Base-by-base conservation (phyloP, 53 echinoderm and acorn worm species). In the Zoroaster sp. region DNA sequence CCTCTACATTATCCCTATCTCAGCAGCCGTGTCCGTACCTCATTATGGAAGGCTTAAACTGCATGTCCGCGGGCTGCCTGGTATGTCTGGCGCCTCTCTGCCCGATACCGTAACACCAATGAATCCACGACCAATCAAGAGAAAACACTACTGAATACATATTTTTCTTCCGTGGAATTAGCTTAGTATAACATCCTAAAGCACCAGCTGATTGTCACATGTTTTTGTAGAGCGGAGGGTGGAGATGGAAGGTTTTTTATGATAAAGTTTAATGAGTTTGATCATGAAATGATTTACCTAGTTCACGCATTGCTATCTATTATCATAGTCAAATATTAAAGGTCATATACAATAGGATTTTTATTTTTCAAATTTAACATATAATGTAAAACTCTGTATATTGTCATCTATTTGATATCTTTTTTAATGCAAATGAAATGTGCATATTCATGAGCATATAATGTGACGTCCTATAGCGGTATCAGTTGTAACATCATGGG, bases 161-260 rank as follows among this genome's bases (percentile, higher is more conserved):
- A 82, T 82, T 82, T 82, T 66, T 82, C 82, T 82, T 82, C 66
- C 67, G 66, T 33, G 39, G 68, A 66, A 67, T 82, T 44, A 79
- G 38, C 79, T 39, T 55, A 76, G 31, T 59, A 79, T 36, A 59
- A 79, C 63, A 79, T 53, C 63, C 65, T 25, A 5, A 39, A 79
- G 79, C 79, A 55, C n/a, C 4, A 39, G 65, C 12, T 8, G 28
- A 25, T 4, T 28, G 79, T 79, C 79, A 79, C 79, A 55, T 79
- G 79, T 23, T 59, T 3, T 36, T 44, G 18, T 37, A 30, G 36
- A 55, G 76, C 76, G 49, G 76, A 47, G 33, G 33, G 34, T 33
- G 42, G 13, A 35, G 25, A 34, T 46, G 17, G 4, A n/a, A 25
- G 17, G 18, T 34, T 1, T 2, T 32, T 32, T 33, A 31, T 46